Percentiles rank a stretch among this genome's conserved stretches.
phyloP scores from a whole-genome alignment of 2,113 vertebrate genomes.

The Fulmarus glacialis region DNA sequence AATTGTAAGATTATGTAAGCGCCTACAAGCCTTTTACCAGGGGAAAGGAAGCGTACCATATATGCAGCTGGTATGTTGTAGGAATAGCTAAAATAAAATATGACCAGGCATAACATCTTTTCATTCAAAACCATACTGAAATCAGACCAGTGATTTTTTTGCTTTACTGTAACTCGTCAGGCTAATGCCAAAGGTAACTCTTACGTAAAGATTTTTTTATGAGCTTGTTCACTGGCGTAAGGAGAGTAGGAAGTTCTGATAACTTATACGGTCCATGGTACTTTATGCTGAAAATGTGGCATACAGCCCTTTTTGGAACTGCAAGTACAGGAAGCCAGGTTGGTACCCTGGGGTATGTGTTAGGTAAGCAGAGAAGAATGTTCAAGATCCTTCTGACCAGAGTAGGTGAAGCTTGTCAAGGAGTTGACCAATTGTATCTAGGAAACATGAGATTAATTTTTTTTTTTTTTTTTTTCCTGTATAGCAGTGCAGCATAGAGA shows the following conservation, averaged over 20 bases:
- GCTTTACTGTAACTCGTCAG: not conserved
- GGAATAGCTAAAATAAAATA: not conserved
- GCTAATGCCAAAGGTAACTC: not conserved
- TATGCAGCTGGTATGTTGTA: not conserved
- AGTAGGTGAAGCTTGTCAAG: constrained; percentile 22
- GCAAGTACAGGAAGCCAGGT: not conserved
- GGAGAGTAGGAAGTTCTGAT: constrained; percentile 20
- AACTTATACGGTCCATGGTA: not conserved
- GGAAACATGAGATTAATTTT: not conserved
- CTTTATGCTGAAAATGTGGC: not conserved
- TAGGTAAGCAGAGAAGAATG: constrained; percentile 28
- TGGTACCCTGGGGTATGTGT: not conserved
- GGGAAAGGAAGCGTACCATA: not conserved
- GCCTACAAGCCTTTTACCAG: not conserved
- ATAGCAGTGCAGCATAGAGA: not conserved
- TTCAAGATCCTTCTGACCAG: not conserved
- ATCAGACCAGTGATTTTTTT: not conserved
- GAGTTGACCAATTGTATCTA: constrained; percentile 10
- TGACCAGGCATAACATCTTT: fast-evolving
- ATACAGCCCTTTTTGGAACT: not conserved
- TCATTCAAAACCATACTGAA: not conserved
- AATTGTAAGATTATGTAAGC: not conserved
- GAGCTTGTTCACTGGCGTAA: not conserved
- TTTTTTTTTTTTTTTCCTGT: not conserved
- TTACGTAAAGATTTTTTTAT: not conserved